phyloP scores from a whole-genome alignment of 1,140 invertebrate species.

The Scylla paramamosain region DNA sequence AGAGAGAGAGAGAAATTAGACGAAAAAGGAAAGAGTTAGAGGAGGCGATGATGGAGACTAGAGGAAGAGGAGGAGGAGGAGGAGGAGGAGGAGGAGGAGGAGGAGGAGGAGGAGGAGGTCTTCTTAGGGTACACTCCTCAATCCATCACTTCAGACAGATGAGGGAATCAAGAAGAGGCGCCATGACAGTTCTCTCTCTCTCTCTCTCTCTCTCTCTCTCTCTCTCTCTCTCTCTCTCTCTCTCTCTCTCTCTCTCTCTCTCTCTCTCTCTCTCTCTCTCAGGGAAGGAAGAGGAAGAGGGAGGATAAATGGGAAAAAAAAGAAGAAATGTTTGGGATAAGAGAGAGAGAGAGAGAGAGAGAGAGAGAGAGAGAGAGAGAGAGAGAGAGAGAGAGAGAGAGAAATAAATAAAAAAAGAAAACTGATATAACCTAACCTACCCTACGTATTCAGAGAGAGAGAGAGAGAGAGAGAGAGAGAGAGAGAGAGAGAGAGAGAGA shows the following conservation, averaged over 20 bases:
- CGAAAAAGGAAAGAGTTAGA: not conserved
- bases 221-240: no score
- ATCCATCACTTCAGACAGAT: no score
- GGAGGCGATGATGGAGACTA: no score
- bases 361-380: slow-evolving; percentile 6
- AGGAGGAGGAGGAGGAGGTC: not conserved
- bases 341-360: slow-evolving; percentile 32
- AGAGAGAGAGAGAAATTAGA: no score
- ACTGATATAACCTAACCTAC: not conserved
- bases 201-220: no score
- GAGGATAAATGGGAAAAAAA: not conserved
- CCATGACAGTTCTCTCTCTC: no score
- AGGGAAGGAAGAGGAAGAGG: not conserved
- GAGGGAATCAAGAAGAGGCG: no score
- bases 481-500: not conserved
- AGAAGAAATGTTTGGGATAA: not conserved
- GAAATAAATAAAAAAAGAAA: not conserved
- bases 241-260: no score
- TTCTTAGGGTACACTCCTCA: no score
- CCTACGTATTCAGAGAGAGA: no score
- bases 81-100: not conserved
- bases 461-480: not conserved
- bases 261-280: no score
- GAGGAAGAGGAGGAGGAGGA: not conserved
- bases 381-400: not conserved